Evolutionary conservation across 1,140 invertebrate genomes (phyloP), one percentile per base, ranked within the genome.

Genomic region (Theocolax elegans): DNA sequence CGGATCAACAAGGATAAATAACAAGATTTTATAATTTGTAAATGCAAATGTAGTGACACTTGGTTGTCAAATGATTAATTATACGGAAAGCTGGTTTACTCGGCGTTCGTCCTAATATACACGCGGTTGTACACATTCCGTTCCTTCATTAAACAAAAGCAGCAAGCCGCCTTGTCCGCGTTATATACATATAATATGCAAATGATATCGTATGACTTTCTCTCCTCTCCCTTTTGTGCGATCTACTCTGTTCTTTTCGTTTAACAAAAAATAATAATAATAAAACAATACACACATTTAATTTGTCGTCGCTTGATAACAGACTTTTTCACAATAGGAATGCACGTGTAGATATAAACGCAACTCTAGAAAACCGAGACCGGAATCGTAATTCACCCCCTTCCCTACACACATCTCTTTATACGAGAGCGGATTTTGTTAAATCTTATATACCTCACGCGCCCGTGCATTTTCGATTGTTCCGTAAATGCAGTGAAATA

Each of bases 381-480:
- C 46, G 46, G 75, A 70, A 74, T 72, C 74, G 73, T 78, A 75
- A 76, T 78, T 78, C 76, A 78, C 66, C 75, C 75, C 75, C 76
- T 78, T 78, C n/a, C n/a, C n/a, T n/a, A n/a, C n/a, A n/a, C n/a
- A n/a, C n/a, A n/a, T n/a, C n/a, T n/a, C n/a, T n/a, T n/a, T n/a
- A n/a, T n/a, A n/a, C n/a, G 78, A 69, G 67, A 67, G 60, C 51
- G 70, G 77, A 76, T 77, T 78, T 78, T 48, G 56, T 60, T 75
- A 75, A 77, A 78, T 77, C 75, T 74, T 68, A 74, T 68, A 51
- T 71, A 44, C 49, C 12, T 31, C 23, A n/a, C 49, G 51, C 40
- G 53, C 35, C 9, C 31, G 9, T 67, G 25, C 29, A 59, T 59
- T 67, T 35, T 49, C 42, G 19, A 67, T 67, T 67, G 65, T 67